Evolutionary conservation across 2,113 vertebrate species (phyloP).

Genomic region (Takifugu flavidus): DNA sequence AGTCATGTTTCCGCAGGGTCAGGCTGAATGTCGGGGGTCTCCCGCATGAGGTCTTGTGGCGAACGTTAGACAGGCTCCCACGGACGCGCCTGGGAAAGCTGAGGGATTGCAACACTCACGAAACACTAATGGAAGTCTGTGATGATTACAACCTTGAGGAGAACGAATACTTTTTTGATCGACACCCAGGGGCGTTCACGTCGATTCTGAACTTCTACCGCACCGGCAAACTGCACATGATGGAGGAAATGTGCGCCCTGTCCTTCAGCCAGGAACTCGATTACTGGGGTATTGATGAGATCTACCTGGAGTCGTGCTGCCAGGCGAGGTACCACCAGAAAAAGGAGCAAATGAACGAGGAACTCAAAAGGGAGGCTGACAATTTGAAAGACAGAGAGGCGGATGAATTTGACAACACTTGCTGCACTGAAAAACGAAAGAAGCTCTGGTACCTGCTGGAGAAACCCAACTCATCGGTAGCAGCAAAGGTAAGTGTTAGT

Average conservation of each 20-base stretch:
- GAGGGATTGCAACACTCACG: constrained; percentile 92
- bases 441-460: constrained; percentile 98
- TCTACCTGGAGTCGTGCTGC: constrained; percentile 98
- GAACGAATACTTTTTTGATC: constrained; percentile 98
- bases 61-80: constrained; percentile 93
- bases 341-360: constrained; percentile 99
- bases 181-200: constrained; percentile 95
- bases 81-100: constrained; percentile 93
- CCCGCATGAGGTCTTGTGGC: constrained; percentile 96
- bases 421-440: constrained; percentile 94
- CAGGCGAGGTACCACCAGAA: constrained; percentile 99
- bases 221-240: constrained; percentile 98
- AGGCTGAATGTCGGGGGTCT: constrained; percentile 95
- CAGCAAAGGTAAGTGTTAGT: constrained; percentile 87
- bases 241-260: constrained; percentile 99
- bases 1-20: constrained; percentile 91
- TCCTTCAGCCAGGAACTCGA: constrained; percentile 98
- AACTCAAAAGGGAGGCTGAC: constrained; percentile 94
- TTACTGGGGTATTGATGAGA: constrained; percentile 98
- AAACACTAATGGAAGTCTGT: constrained; percentile 92
- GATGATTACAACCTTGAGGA: constrained; percentile 97
- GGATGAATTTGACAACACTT: constrained; percentile 97
- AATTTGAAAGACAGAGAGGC: constrained; percentile 91
- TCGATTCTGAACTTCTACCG: constrained; percentile 99
- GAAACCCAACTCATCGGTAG: constrained; percentile 96